These are phyloP conservation scores for Menura novaehollandiae DNA, from an alignment of 2,113 vertebrate genomes.

Conservation along the genomic window DNA sequence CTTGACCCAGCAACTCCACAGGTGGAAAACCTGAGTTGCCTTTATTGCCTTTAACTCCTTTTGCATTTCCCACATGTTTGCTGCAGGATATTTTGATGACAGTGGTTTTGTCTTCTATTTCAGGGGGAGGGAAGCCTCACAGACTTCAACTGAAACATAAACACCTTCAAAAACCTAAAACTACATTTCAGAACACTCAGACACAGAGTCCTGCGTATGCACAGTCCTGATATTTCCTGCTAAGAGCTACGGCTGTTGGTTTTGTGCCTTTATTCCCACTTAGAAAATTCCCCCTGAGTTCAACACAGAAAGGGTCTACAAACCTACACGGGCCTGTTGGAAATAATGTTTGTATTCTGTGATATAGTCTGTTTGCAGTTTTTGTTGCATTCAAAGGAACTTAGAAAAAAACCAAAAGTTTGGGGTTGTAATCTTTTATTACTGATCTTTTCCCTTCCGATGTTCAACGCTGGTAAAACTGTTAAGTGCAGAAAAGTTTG, in stretches of 20 bases:
- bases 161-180: not conserved
- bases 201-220: accelerated
- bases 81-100: not conserved
- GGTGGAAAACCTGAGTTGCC: not conserved
- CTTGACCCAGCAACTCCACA: not conserved
- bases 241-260: accelerated
- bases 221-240: not conserved
- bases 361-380: not conserved
- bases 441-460: not conserved
- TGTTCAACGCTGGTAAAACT: accelerated
- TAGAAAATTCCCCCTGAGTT: not conserved
- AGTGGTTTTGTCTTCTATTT: not conserved
- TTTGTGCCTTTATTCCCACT: not conserved
- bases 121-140: not conserved
- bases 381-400: not conserved
- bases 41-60: not conserved
- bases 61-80: not conserved
- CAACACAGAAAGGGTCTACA: not conserved
- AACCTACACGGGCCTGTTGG: not conserved
- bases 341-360: not conserved
- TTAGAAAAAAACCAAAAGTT: not conserved
- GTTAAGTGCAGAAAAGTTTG: not conserved
- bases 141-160: not conserved
- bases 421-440: not conserved
- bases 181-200: not conserved